Conservation (phyloP, 1,140 invertebrate genomes). For the Drosophila teissieri region DNA sequence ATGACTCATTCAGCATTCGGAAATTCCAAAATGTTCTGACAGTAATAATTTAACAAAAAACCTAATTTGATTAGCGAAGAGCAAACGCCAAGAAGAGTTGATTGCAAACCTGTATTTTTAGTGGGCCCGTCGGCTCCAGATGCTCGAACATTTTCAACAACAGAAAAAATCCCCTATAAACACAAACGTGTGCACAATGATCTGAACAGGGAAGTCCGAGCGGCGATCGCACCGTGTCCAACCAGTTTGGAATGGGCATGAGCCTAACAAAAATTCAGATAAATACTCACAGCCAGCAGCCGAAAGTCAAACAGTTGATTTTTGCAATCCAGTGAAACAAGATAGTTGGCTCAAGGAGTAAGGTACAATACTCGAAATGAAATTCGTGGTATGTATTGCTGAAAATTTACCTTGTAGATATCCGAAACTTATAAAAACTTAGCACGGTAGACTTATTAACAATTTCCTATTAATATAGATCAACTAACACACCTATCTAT, state of each 20-base stretch:
- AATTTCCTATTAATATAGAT: too few relatives aligned
- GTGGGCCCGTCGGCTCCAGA: conserved; percentile 5
- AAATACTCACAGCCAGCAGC: conserved; percentile 8
- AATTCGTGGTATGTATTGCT: conserved; percentile 10
- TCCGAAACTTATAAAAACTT: too few relatives aligned
- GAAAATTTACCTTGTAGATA: not conserved
- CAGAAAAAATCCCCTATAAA: conserved; percentile 31
- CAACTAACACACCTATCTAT: too few relatives aligned
- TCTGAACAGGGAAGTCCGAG: conserved; percentile 21
- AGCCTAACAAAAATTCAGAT: conserved; percentile 17
- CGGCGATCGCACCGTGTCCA: conserved; percentile 15
- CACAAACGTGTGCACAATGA: conserved; percentile 8
- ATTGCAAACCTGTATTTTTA: conserved; percentile 33
- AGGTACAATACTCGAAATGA: conserved; percentile 2
- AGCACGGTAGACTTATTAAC: too few relatives aligned
- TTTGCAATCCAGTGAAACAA: conserved; percentile 1
- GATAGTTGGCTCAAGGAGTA: not conserved
- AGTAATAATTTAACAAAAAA: not conserved
- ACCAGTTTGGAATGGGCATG: conserved; percentile 30
- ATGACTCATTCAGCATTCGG: conserved; percentile 15
- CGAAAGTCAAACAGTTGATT: conserved; percentile 8
- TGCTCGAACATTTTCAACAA: conserved; percentile 18
- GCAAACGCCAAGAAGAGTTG: not conserved
- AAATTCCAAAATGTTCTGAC: conserved; percentile 1
- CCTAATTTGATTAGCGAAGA: conserved; percentile 30